Base-by-base conservation (phyloP, 2,888 invertebrate species). In the Torymus aiolomorphi region DNA sequence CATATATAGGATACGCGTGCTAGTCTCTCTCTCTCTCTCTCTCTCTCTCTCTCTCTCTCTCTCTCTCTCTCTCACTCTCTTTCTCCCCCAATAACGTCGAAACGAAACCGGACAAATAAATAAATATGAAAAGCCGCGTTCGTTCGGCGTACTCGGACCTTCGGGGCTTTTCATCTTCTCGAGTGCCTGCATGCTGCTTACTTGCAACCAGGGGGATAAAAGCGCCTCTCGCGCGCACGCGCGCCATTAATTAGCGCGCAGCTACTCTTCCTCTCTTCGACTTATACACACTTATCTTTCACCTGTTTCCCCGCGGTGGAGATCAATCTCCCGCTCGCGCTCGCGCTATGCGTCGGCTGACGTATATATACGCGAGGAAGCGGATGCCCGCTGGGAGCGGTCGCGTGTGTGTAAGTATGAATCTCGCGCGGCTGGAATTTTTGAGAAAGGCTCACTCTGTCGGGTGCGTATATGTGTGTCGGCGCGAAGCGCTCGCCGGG, bases 311-410 rank as follows among this genome's bases (percentile, higher is more conserved):
- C 20, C 18, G 42, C n/a, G 31, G 31, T 11, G 62, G 16, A 70
- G 78, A 74, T 79, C 69, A 59, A 70, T 70, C 74, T 57, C 67
- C 56, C 24, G 16, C 54, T 56, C 52, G 51, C 24, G 54, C 42
- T 24, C 18, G 52, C 42, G 13, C 18, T 62, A 14, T 11, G 73
- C 16, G 11, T 16, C 24, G 11, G 76, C 65, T 71, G 42, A 42
- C 42, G 42, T 42, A 42, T 42, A 42, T 42, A 42, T 42, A 42
- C 13, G 65, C 14, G 57, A 61, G 61, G 67, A 67, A 78, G 70
- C 63, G 75, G 65, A 77, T 77, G 42, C 70, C 70, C 71, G 69
- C 65, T 70, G 69, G 75, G 75, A 79, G 79, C 71, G 75, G 70
- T 65, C 62, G 42, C 42, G 42, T 42, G 42, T 42, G 42, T 42